Conservation (phyloP, 2,888 invertebrate species). For the Pristionchus fissidentatus region DNA sequence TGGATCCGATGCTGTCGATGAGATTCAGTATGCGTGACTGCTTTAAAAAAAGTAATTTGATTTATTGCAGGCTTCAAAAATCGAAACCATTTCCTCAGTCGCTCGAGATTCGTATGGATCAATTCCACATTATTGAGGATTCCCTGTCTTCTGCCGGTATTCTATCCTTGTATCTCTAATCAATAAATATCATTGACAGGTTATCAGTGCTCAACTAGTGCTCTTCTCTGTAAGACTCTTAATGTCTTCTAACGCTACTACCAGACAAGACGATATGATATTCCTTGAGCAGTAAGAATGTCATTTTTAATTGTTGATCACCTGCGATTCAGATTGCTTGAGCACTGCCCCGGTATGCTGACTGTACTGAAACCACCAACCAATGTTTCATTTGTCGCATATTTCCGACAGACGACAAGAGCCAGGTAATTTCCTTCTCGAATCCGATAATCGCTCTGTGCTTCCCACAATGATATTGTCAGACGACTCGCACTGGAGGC, state of each 20-base stretch:
- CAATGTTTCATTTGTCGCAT: background rate
- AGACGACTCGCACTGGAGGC: background rate
- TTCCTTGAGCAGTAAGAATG: background rate
- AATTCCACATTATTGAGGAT: background rate
- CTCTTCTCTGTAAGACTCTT: background rate
- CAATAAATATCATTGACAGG: background rate
- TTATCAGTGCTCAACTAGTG: background rate
- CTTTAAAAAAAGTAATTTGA: too few species aligned
- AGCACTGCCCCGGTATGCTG: background rate
- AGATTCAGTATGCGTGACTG: too few species aligned
- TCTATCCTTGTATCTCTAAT: background rate
- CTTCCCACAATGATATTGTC: too few species aligned
- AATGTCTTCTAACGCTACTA: background rate
- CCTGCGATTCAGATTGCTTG: background rate
- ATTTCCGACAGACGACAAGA: background rate
- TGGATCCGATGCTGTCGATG: background rate
- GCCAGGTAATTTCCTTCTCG: background rate
- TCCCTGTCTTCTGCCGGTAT: background rate
- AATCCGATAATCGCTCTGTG: too few species aligned
- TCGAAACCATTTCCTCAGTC: background rate
- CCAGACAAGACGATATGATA: background rate
- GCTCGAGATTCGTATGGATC: background rate
- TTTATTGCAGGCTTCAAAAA: background rate
- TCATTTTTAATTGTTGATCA: background rate
- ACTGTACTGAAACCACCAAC: background rate